These are phyloP conservation scores for Onychomys torridus DNA, from an alignment of 2,797 vertebrate species.

Conservation along the genomic window DNA sequence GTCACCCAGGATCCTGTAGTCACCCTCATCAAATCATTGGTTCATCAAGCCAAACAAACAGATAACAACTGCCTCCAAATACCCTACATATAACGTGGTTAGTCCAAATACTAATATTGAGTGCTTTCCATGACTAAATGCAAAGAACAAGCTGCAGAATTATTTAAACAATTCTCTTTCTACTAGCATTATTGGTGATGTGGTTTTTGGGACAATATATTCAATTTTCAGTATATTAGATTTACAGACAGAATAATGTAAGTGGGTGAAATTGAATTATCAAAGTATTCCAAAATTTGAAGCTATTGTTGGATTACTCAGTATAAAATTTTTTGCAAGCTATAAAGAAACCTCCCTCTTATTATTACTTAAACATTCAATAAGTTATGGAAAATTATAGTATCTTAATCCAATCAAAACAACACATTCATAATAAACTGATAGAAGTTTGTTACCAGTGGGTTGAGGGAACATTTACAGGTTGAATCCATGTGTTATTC, in stretches of 20 bases:
- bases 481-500: not conserved
- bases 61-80: not conserved
- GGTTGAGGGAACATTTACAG: not conserved
- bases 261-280: not conserved
- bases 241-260: not conserved
- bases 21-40: too few species aligned
- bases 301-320: not conserved
- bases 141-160: not conserved
- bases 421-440: not conserved
- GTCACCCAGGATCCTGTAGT: not conserved
- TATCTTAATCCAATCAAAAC: not conserved
- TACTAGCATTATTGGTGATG: not conserved
- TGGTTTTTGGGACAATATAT: not conserved
- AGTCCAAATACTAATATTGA: not conserved
- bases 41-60: not conserved
- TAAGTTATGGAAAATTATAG: not conserved
- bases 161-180: constrained; percentile 23
- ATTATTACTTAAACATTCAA: not conserved
- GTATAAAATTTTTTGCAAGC: not conserved
- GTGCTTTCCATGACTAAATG: not conserved
- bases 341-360: not conserved
- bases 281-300: not conserved
- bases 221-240: not conserved
- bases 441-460: not conserved
- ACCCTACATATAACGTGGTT: not conserved